These are phyloP conservation scores for Bellardia bayeri DNA, from an alignment of 2,888 invertebrate genomes.

Conservation along the genomic window DNA sequence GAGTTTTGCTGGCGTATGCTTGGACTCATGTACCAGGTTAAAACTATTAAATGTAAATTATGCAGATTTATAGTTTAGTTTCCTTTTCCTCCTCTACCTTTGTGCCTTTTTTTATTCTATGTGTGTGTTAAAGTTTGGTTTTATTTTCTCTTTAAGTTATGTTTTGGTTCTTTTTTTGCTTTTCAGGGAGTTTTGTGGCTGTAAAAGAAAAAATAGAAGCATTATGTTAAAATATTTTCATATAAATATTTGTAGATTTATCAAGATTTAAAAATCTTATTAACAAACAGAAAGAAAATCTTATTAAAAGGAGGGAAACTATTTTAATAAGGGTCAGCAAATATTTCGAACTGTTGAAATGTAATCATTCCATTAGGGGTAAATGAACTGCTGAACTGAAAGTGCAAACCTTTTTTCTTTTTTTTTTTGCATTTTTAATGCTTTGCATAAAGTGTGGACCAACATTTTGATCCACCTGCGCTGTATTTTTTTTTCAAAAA, in stretches of 20 bases:
- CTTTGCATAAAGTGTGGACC: too few relatives aligned
- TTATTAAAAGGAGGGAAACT: neutral
- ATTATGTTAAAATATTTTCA: conserved; percentile 15
- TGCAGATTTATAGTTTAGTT: conserved; percentile 45
- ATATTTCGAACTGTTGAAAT: too few relatives aligned
- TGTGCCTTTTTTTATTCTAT: conserved; percentile 7
- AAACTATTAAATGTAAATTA: conserved; percentile 58
- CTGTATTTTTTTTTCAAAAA: too few relatives aligned
- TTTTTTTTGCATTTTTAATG: too few relatives aligned
- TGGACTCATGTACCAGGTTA: conserved; percentile 50
- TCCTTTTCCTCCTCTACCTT: neutral
- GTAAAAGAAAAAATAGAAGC: conserved; percentile 17
- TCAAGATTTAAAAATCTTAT: neutral
- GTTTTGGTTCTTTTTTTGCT: neutral
- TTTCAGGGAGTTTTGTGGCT: conserved; percentile 14
- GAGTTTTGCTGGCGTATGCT: conserved; percentile 38
- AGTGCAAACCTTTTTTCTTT: too few relatives aligned
- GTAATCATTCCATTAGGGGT: too few relatives aligned
- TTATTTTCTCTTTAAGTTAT: neutral
- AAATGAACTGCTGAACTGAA: too few relatives aligned
- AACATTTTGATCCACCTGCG: too few relatives aligned
- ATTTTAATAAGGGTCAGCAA: neutral
- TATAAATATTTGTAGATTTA: neutral
- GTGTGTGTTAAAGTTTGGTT: neutral
- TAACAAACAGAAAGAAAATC: neutral